Conservation (phyloP, 2,797 vertebrate genomes). For the Cheirogaleus major region DNA sequence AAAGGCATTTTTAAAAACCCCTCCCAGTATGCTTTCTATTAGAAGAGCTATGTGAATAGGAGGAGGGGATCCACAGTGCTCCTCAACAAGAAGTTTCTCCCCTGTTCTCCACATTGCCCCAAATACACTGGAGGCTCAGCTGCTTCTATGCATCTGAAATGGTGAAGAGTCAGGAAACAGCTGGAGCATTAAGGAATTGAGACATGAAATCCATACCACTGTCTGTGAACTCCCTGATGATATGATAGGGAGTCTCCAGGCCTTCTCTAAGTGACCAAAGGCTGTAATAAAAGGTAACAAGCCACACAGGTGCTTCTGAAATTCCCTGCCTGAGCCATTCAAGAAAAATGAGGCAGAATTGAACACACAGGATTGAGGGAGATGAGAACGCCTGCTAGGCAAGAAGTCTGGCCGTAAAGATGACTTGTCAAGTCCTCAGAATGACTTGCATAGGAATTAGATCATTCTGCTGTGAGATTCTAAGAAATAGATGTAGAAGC, state of each 20-base stretch:
- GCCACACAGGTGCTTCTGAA: not conserved
- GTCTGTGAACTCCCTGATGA: not conserved
- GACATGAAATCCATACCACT: not conserved
- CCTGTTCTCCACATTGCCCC: not conserved
- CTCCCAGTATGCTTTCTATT: not conserved
- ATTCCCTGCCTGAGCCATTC: not conserved
- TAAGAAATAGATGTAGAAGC: not conserved
- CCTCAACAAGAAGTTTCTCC: not conserved
- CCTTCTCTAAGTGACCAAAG: not conserved
- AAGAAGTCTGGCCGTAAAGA: not conserved
- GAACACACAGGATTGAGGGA: not conserved
- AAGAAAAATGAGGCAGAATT: not conserved
- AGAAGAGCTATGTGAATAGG: not conserved
- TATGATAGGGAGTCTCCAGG: not conserved
- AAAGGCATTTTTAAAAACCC: not conserved
- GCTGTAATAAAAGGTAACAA: not conserved
- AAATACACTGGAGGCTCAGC: not conserved
- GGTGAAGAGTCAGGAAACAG: not conserved
- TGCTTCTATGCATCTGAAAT: not conserved
- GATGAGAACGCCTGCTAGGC: not conserved
- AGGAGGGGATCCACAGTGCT: not conserved
- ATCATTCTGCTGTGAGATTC: not conserved
- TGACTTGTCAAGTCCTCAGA: not conserved
- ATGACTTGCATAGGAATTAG: not conserved
- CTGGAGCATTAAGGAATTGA: not conserved